Evolutionary conservation across 2,888 invertebrate genomes (phyloP), one percentile per base, ranked within the genome.

Genomic region (Chelonus formosanus): DNA sequence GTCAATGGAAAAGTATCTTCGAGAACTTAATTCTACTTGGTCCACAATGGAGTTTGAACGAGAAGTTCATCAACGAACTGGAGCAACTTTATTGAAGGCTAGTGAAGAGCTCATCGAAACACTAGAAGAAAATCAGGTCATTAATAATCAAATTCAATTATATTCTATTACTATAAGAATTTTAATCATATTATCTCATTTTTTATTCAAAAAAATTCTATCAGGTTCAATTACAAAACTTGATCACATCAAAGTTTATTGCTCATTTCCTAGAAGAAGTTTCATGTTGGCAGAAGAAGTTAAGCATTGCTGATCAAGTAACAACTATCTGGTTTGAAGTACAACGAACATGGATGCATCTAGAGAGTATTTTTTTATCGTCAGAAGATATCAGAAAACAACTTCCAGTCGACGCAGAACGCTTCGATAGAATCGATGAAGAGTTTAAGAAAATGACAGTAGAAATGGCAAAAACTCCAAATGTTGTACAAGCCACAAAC

Each of bases 331-430:
- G 95, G 95, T 95, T 97, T 86, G 97, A 97, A 86, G 97, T 98
- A 35, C 98, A 98, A 85, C 88, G 97, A 65, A 97, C 97, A 34
- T 98, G 98, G 98, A 94, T 94, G 77, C 96, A 98, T 85, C 88
- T 98, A 69, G 97, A 98, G 86, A 96, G 96, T 76, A 98, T 98
- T 81, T 98, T 98, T 83, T 97, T 97, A 91, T 97, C 96, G 73
- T 97, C 97, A 0, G 97, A 98, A 84, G 98, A 98, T 84, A 98
- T 98, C 74, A 89, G 97, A 67, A 93, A 92, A 79, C 97, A 98
- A 83, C 85, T 98, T 62, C 97, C 98, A 3, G 92, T 95, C 72
- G 98, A 98, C 85, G 96, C 97, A 0, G 91, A 91, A 62, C 88
- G 97, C 80, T 98, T 98, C 84, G 95, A 96, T 85, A 89, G 90